A percentile compares a stretch with the other conserved stretches of the same genome.
These are phyloP conservation scores for Diarsia mendica DNA, from an alignment of 2,888 invertebrate genomes.

Conservation along the genomic window DNA sequence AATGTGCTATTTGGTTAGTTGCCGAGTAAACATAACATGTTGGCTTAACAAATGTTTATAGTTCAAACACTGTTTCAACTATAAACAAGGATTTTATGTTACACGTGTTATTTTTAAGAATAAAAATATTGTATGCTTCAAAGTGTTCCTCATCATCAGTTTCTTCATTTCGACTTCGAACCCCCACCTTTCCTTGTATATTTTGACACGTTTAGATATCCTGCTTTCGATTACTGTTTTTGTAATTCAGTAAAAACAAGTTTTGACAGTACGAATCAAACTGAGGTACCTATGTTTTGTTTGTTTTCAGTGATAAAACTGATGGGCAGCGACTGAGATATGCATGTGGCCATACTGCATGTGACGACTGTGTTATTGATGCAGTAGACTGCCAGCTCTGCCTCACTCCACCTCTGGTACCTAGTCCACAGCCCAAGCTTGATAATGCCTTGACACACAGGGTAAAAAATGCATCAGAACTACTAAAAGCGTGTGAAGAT, in stretches of 20 bases:
- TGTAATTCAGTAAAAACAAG: background rate
- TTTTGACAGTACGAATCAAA: background rate
- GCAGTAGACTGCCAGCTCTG: constrained; percentile 76
- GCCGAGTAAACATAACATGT: background rate
- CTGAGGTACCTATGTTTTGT: constrained; percentile 3
- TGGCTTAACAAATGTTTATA: background rate
- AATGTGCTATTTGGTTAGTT: constrained; percentile 80
- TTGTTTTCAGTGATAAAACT: constrained; percentile 77
- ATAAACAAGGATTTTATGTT: too few species aligned
- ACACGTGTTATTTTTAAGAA: background rate
- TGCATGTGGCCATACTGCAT: constrained; percentile 81
- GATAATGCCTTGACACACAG: constrained; percentile 74
- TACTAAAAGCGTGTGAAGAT: constrained; percentile 77
- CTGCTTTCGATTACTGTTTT: background rate
- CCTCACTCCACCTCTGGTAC: constrained; percentile 67
- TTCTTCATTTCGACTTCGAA: background rate
- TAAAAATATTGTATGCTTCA: background rate
- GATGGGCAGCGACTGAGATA: constrained; percentile 75
- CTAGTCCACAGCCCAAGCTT: constrained; percentile 49
- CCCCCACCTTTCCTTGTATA: background rate
- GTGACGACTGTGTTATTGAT: constrained; percentile 75
- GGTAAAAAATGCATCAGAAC: constrained; percentile 71
- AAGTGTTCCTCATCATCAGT: background rate
- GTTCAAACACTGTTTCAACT: background rate
- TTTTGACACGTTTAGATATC: background rate